Percentiles rank a stretch among this genome's conserved stretches.
Evolutionary conservation across 1,140 invertebrate genomes (phyloP).

Genomic region (Nephila pilipes): DNA sequence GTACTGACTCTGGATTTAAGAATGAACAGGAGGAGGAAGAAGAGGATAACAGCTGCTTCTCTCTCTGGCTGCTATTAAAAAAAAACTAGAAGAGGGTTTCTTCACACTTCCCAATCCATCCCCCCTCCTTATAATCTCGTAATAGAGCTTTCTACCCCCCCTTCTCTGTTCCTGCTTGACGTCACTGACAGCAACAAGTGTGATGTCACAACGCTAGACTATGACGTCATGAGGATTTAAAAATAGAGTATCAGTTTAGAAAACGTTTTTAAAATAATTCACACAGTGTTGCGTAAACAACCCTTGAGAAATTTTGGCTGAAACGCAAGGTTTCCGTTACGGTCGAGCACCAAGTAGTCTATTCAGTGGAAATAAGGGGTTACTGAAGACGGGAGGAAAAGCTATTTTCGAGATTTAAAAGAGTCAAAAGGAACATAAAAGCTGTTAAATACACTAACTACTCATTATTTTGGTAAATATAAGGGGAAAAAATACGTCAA

Average conservation of each 20-base stretch:
- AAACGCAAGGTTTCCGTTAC: background rate
- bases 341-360: background rate
- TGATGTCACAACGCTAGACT: constrained; percentile 29
- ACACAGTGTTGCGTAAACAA: background rate
- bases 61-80: background rate
- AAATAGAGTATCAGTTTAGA: constrained; percentile 21
- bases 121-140: constrained; percentile 25
- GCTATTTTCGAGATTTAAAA: too few species aligned
- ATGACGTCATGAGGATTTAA: constrained; percentile 49
- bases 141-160: constrained; percentile 8
- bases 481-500: too few species aligned
- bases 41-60: background rate
- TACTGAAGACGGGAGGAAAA: too few species aligned
- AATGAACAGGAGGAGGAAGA: constrained; percentile 32
- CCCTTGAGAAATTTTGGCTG: background rate
- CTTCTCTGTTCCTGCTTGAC: background rate
- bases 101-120: background rate
- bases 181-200: constrained; percentile 69
- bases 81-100: background rate
- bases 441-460: too few species aligned
- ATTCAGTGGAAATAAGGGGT: background rate
- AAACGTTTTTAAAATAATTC: constrained; percentile 30
- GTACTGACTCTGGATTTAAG: constrained; percentile 41
- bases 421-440: too few species aligned
- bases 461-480: too few species aligned